Evolutionary conservation across 35 echinoderm and acorn worm species (phyloP).

Genomic region (Ophiothrix spiculata): DNA sequence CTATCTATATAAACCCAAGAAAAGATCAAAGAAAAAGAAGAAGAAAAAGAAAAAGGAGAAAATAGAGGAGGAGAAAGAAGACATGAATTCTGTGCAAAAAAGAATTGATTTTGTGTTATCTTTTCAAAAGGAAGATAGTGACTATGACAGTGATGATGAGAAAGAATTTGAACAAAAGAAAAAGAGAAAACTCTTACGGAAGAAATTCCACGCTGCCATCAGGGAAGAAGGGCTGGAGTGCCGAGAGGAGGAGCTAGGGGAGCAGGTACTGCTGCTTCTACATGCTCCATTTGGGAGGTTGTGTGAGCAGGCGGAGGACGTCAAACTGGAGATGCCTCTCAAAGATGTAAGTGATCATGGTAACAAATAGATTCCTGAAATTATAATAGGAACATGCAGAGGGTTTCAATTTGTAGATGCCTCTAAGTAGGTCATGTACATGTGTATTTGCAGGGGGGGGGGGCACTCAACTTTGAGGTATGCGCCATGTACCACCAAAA

Average conservation of each 20-base stretch:
- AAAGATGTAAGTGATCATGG: slow-evolving; percentile 80
- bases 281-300: slow-evolving; percentile 81
- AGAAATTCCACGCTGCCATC: slow-evolving; percentile 48
- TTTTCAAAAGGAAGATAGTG: not conserved
- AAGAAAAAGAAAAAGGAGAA: not conserved
- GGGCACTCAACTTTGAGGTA: too few species aligned
- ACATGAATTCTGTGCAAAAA: not conserved
- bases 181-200: slow-evolving; percentile 40
- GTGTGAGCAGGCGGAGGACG: slow-evolving; percentile 78
- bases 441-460: too few species aligned
- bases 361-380: too few species aligned
- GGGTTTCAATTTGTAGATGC: too few species aligned
- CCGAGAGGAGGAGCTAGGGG: slow-evolving; percentile 65
- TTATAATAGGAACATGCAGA: too few species aligned
- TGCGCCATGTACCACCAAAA: too few species aligned
- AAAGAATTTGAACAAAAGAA: slow-evolving; percentile 25
- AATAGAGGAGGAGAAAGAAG: not conserved
- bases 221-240: slow-evolving; percentile 54
- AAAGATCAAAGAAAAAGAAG: not conserved
- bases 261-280: slow-evolving; percentile 65
- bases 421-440: too few species aligned
- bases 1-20: not conserved
- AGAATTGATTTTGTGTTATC: not conserved
- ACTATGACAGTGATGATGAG: slow-evolving; percentile 27
- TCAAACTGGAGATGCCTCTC: slow-evolving; percentile 91